A percentile compares a stretch with the other conserved stretches of the same genome.
phyloP scores from a whole-genome alignment of 2,888 invertebrate species.

The Hemithea aestivaria region DNA sequence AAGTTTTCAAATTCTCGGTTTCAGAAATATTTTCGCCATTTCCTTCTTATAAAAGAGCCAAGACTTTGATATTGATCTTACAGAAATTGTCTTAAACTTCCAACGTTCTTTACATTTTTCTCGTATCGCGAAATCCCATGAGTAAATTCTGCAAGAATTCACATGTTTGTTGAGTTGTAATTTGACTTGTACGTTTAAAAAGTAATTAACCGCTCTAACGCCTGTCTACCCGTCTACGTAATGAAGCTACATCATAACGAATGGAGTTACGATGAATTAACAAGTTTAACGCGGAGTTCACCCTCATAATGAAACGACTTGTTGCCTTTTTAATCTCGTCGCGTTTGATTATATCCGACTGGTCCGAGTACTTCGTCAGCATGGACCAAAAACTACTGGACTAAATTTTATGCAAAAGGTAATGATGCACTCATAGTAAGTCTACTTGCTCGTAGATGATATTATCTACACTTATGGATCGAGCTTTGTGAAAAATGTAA shows the following conservation, averaged over 20 bases:
- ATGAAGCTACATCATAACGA: constrained; percentile 43
- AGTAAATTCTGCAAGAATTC: constrained; percentile 16
- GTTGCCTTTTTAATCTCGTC: constrained; percentile 35
- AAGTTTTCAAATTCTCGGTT: too few relatives aligned
- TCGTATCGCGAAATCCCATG: constrained; percentile 9
- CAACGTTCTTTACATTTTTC: constrained; percentile 20
- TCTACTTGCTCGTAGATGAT: too few relatives aligned
- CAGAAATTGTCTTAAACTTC: constrained; percentile 24
- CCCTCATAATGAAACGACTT: constrained; percentile 38
- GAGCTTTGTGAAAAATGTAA: too few relatives aligned
- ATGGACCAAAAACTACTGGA: constrained; percentile 59
- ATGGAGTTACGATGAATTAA: constrained; percentile 52
- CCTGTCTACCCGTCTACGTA: constrained; percentile 36
- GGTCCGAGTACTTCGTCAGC: constrained; percentile 35
- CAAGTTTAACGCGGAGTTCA: constrained; percentile 34
- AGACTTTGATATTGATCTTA: constrained; percentile 23
- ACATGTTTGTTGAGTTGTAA: constrained; percentile 22
- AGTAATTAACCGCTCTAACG: constrained; percentile 40
- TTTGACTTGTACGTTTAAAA: constrained; percentile 27
- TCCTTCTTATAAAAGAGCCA: constrained; percentile 13
- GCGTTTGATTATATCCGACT: constrained; percentile 32
- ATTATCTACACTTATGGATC: too few relatives aligned
- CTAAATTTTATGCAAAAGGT: too few relatives aligned
- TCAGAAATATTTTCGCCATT: too few relatives aligned
- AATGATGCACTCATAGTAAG: too few relatives aligned